phyloP scores from a whole-genome alignment of 2,888 invertebrate species.

The Galeopsomyia nigrocyanea region DNA sequence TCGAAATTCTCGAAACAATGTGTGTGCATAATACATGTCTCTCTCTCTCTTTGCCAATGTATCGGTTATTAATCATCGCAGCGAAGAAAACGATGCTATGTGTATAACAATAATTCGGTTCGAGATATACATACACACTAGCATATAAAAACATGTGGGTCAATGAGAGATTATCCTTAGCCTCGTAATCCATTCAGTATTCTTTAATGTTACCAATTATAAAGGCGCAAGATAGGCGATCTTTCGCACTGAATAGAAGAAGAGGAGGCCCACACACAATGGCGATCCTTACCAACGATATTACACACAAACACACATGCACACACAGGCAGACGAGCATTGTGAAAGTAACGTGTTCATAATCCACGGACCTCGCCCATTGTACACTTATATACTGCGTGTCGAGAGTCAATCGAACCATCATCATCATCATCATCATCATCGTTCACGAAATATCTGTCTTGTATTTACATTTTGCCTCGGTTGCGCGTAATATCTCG shows the following conservation, averaged over 20 bases:
- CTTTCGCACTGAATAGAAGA: slow-evolving; percentile 38
- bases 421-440: slow-evolving; percentile 1
- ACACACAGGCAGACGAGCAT: not conserved
- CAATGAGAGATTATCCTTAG: not conserved
- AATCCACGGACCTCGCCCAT: slow-evolving; percentile 36
- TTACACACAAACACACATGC: not conserved
- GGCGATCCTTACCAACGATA: slow-evolving; percentile 15
- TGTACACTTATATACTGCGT: slow-evolving; percentile 20
- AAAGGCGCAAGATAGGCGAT: slow-evolving; percentile 37
- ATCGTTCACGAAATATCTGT: not conserved
- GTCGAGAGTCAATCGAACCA: slow-evolving; percentile 20
- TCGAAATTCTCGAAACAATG: no score
- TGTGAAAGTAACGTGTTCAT: slow-evolving; percentile 39
- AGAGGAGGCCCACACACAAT: slow-evolving; percentile 24
- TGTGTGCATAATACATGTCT: no score
- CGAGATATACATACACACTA: not conserved
- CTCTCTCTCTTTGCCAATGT: no score
- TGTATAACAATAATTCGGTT: no score
- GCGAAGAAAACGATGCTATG: no score
- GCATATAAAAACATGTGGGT: not conserved
- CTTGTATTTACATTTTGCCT: no score
- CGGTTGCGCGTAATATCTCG: no score
- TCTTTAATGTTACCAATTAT: slow-evolving; percentile 39
- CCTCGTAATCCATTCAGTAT: slow-evolving; percentile 27
- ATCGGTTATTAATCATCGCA: no score